Evolutionary conservation across 2,888 invertebrate species (phyloP).

Genomic region (Nematopogon swammerdamellus): DNA sequence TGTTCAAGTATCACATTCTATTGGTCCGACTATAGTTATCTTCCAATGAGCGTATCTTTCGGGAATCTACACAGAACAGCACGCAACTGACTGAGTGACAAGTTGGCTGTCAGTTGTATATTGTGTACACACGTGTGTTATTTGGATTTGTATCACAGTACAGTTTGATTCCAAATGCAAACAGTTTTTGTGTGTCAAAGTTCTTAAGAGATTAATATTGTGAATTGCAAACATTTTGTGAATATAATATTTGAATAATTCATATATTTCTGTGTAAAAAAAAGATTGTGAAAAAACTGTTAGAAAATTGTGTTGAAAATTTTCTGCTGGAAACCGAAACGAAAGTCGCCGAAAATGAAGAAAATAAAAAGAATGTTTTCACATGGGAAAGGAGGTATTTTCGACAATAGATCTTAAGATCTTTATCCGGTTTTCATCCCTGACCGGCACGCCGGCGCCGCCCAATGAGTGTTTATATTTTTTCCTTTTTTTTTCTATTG

Average conservation of each 20-base stretch:
- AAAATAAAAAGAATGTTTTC: conserved; percentile 40
- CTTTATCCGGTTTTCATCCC: too few species aligned
- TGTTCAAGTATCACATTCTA: too few species aligned
- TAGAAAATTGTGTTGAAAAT: not conserved
- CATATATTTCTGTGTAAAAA: not conserved
- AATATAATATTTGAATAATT: not conserved
- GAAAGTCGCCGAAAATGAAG: conserved; percentile 26
- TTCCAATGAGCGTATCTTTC: not conserved
- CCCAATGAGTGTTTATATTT: too few species aligned
- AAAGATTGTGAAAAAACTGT: not conserved
- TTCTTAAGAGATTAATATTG: not conserved
- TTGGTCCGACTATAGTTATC: too few species aligned
- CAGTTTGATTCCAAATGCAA: not conserved
- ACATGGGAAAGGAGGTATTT: conserved; percentile 34
- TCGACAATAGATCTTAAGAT: too few species aligned
- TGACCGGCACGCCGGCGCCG: too few species aligned
- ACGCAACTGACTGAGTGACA: not conserved
- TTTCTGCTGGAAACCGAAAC: not conserved
- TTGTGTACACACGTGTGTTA: too few species aligned
- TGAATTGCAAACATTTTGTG: not conserved
- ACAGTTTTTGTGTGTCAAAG: not conserved
- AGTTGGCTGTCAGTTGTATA: too few species aligned
- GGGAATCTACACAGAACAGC: not conserved
- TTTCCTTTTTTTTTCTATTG: too few species aligned
- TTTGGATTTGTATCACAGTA: too few species aligned